Evolutionary conservation across 2,113 vertebrate species (phyloP).

Genomic region (Aramus guarauna): DNA sequence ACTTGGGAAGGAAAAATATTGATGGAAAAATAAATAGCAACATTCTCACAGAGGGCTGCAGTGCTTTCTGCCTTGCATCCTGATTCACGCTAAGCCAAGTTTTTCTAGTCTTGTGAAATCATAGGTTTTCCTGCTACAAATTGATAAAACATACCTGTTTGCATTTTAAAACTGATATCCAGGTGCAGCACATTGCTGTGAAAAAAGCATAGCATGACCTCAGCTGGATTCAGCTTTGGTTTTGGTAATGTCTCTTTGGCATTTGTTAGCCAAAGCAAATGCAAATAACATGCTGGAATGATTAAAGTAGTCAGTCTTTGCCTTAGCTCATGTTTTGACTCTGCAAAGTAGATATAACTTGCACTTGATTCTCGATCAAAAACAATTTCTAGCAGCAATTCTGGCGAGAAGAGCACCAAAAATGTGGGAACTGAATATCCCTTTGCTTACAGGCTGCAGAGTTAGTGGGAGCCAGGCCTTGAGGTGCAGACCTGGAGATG

Average conservation of each 20-base stretch:
- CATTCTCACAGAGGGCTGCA: conserved; percentile 1
- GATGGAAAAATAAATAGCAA: conserved; percentile 22
- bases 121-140: not conserved
- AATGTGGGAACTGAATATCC: not conserved
- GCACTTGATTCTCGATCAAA: not conserved
- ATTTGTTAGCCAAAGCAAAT: conserved; percentile 52
- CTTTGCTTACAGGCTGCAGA: not conserved
- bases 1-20: conserved; percentile 27
- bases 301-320: not conserved
- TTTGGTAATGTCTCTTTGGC: conserved; percentile 1
- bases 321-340: conserved; percentile 40
- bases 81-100: not conserved
- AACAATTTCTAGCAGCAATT: not conserved
- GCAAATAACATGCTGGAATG: conserved; percentile 45
- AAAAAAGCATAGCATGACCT: not conserved
- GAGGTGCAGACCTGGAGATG: not conserved
- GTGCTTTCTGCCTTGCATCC: not conserved
- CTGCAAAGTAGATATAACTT: not conserved
- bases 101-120: not conserved
- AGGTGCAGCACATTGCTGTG: not conserved
- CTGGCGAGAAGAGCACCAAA: not conserved
- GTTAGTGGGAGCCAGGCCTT: not conserved
- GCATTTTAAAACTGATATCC: not conserved
- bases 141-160: conserved; percentile 34
- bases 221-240: not conserved